Base-by-base conservation (phyloP, 2,888 invertebrate genomes). In the Philhelius pedissequus region DNA sequence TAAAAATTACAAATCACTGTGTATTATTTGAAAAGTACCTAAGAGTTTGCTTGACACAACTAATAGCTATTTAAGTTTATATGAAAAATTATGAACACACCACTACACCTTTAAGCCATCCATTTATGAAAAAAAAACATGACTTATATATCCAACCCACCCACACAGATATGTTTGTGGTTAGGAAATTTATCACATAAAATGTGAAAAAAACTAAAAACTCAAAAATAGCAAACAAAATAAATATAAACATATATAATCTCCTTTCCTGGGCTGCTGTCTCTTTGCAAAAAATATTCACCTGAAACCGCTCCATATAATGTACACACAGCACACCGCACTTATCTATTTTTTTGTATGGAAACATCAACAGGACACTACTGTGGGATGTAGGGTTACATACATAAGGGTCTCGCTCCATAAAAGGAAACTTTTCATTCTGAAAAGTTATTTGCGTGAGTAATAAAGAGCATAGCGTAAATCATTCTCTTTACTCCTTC, bases 381-480 rank as follows among this genome's bases (percentile, higher is more conserved):
- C 32, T 48, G 8, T 15, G 35, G 22, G 9, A 38, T 11, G 2
- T n/a, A n/a, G n/a, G n/a, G n/a, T n/a, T 25, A 15, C 56, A 58
- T 15, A n/a, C n/a, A n/a, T n/a, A n/a, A 38, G 58, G n/a, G 22
- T 38, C n/a, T 32, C 3, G 40, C 18, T 43, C 15, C 62, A 40
- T 45, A 27, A 68, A 56, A 35, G 48, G n/a, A 69, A 80, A 25
- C 32, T 69, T 52, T 76, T 71, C 56, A 52, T 66, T 58, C 27
- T 58, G 35, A 13, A 40, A 32, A 58, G 56, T 64, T 81, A 76
- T 81, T 81, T 81, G 70, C 66, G 70, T 70, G 70, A 58, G 60
- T 60, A 76, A 76, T 81, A 76, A 66, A 71, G 66, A 50, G 27
- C 40, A 40, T 32, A 32, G 25, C 40, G 62, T 64, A 69, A 52